A percentile compares a stretch with the other conserved stretches of the same genome.
Conservation (phyloP, 37 sponge, comb jelly and placozoan genomes). For the Mnemiopsis leidyi region DNA sequence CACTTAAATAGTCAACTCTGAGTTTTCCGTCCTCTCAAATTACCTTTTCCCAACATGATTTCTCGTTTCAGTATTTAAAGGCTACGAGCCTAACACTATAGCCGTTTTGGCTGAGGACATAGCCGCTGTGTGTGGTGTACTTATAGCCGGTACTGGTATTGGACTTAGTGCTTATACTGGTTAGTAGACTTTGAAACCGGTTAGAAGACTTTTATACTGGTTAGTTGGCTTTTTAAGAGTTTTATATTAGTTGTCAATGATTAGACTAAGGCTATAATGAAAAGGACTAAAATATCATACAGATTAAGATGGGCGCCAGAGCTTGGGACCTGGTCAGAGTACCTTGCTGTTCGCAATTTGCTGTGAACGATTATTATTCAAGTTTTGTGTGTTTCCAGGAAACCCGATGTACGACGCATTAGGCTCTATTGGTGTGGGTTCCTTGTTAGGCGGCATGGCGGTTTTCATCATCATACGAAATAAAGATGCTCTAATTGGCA, state of each 20-base stretch:
- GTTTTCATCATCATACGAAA: constrained; percentile 93
- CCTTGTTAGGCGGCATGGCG: constrained; percentile 91
- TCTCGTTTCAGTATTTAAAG: constrained; percentile 76
- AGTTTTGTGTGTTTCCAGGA: constrained; percentile 63
- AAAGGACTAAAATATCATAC: background rate
- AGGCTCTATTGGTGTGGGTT: constrained; percentile 91
- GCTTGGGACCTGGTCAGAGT: too few species aligned
- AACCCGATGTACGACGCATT: constrained; percentile 91
- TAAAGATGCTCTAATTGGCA: constrained; percentile 92
- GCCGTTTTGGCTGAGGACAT: constrained; percentile 98
- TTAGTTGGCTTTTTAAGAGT: background rate
- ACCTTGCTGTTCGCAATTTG: too few species aligned
- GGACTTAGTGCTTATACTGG: constrained; percentile 75
- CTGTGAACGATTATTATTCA: too few species aligned
- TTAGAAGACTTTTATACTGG: background rate
- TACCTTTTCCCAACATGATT: too few species aligned
- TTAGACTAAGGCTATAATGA: too few species aligned
- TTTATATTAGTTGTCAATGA: background rate
- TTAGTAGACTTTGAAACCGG: too few species aligned
- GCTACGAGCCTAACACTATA: constrained; percentile 92
- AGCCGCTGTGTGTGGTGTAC: constrained; percentile 88
- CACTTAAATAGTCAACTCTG: too few species aligned
- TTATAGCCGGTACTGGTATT: constrained; percentile 78
- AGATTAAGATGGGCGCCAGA: too few species aligned
- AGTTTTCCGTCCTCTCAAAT: too few species aligned